phyloP scores from a whole-genome alignment of 2,797 vertebrate genomes.

The Pseudochaenichthys georgianus region DNA sequence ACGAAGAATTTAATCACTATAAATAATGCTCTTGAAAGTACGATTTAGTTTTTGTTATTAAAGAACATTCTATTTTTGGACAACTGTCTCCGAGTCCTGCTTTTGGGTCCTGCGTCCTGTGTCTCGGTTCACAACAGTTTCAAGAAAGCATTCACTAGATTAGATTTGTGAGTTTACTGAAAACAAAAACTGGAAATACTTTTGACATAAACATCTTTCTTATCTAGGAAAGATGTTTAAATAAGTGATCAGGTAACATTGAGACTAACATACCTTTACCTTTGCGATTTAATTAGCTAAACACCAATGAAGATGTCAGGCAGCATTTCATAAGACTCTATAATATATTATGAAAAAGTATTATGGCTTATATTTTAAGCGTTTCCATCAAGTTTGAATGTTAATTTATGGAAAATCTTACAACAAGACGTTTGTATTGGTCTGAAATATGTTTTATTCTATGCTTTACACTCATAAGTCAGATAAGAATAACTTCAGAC shows the following conservation, averaged over 20 bases:
- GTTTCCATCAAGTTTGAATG: constrained; percentile 26
- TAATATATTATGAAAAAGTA: background rate
- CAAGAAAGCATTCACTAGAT: background rate
- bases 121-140: too few species aligned
- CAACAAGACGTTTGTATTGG: constrained; percentile 7
- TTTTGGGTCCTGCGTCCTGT: too few species aligned
- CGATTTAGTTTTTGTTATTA: too few species aligned
- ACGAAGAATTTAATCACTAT: constrained; percentile 32
- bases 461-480: constrained; percentile 1
- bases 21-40: background rate
- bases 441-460: constrained; percentile 18
- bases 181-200: background rate
- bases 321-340: background rate
- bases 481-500: background rate
- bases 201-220: background rate
- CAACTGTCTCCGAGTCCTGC: too few species aligned
- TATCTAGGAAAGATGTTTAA: background rate
- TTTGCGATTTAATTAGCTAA: background rate
- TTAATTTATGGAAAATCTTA: constrained; percentile 18
- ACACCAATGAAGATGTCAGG: background rate
- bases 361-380: background rate
- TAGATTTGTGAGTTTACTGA: background rate
- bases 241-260: background rate
- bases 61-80: too few species aligned
- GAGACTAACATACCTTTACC: background rate